A percentile compares a stretch with the other conserved stretches of the same genome.
phyloP scores from a whole-genome alignment of 2,113 vertebrate genomes.

The Tetrao urogallus region DNA sequence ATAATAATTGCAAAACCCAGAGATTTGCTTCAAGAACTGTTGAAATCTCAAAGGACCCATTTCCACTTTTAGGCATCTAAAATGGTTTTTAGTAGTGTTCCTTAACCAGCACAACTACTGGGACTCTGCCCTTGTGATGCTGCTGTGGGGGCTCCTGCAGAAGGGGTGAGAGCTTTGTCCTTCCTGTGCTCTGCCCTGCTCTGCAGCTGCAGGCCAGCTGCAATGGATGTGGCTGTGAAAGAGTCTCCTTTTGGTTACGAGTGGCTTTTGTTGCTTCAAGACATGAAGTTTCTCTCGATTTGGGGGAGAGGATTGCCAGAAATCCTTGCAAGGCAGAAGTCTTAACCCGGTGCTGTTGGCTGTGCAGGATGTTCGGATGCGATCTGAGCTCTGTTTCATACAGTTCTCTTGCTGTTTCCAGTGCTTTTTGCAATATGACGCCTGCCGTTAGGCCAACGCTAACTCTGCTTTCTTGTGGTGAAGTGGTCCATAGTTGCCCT shows the following conservation, averaged over 20 bases:
- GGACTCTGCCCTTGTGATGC: background rate
- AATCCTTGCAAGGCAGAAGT: background rate
- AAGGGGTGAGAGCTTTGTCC: background rate
- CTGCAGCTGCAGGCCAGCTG: background rate
- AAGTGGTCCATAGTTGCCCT: background rate
- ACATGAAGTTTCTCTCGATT: background rate
- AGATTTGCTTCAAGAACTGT: background rate
- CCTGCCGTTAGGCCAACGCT: background rate
- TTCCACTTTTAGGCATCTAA: background rate
- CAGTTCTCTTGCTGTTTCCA: background rate
- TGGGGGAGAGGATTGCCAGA: background rate
- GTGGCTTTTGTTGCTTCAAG: background rate
- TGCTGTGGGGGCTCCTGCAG: background rate
- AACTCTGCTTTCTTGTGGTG: background rate
- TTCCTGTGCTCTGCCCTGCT: background rate
- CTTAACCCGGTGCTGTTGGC: background rate
- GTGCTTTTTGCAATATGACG: background rate
- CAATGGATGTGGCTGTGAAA: background rate
- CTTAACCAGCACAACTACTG: fast-evolving
- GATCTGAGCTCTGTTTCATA: background rate
- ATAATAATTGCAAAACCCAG: background rate
- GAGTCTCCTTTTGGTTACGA: background rate
- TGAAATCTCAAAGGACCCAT: background rate
- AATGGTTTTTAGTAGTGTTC: background rate
- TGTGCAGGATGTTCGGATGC: fast-evolving